Evolutionary conservation across 2,797 vertebrate species (phyloP), one percentile per base, ranked within the genome.

Genomic region (Phrynocephalus vlangalii): DNA sequence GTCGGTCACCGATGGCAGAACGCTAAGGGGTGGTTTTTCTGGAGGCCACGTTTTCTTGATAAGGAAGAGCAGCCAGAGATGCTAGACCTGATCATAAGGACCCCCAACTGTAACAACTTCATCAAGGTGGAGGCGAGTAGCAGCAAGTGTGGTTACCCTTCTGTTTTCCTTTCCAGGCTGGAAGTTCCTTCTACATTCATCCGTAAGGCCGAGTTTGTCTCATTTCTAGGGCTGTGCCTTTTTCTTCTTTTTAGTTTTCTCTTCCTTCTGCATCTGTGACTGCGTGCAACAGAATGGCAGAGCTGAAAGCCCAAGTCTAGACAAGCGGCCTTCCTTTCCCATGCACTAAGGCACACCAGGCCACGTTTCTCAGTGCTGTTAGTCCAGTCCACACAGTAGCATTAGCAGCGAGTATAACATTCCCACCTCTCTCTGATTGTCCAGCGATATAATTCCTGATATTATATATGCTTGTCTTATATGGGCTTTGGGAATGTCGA

Each of bases 231-330:
- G 96, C 95, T 97, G 97, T 93, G 95, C 95, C 92, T 96, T 97
- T 92, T 95, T 97, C 91, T 96, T 97, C 92, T 96, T 97, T 94
- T 97, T 98, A 75, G 44, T 92, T 95, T 96, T 97, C 91, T 97
- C 97, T 91, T 97, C 97, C 96, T 98, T 98, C 96, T 28, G 84
- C 0, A 38, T 83, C 87, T 84, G 85, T 1, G 70, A 75, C 87
- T 86, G 86, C 0, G 73, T 89, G 85, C 90, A 93, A 89, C 79
- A 90, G 90, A 95, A 93, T 96, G 90, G 95, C 66, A 96, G 94
- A 94, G 87, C 50, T 82, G 91, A 94, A 91, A 96, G 94, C 94
- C 84, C 93, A 83, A 72, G 73, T 87, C 91, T 95, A 92, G 94
- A 88, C 88, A 24, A 91, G 86, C 86, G 81, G 33, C 86, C 86